phyloP scores from a whole-genome alignment of 2,888 invertebrate species.

The Patella pellucida region DNA sequence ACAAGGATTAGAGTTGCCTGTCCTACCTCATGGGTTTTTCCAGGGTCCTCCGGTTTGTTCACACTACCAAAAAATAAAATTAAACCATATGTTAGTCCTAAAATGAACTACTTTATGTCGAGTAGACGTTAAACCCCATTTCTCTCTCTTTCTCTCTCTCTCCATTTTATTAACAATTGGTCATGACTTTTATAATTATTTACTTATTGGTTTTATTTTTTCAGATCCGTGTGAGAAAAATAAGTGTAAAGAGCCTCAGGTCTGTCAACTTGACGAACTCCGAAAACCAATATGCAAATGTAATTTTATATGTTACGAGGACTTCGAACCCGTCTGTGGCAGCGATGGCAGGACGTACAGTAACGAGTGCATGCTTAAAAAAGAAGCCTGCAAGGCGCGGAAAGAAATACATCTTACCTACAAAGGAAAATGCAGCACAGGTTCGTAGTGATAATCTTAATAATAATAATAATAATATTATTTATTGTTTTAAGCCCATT shows the following conservation, averaged over 20 bases:
- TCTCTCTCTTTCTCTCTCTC: not conserved
- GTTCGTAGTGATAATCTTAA: constrained; percentile 25
- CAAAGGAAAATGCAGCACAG: constrained; percentile 86
- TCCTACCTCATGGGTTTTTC: not conserved
- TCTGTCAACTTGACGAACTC: constrained; percentile 85
- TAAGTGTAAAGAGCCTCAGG: constrained; percentile 83
- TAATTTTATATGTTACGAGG: constrained; percentile 76
- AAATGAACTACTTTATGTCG: too few species aligned
- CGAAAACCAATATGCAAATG: constrained; percentile 86
- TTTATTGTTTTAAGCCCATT: too few species aligned
- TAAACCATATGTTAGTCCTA: too few species aligned
- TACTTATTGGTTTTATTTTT: constrained; percentile 48
- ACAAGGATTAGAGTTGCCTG: not conserved
- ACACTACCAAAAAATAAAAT: too few species aligned
- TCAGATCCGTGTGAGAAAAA: constrained; percentile 88
- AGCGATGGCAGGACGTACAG: constrained; percentile 92
- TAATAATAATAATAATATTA: too few species aligned
- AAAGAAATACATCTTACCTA: constrained; percentile 82
- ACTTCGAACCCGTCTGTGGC: constrained; percentile 86
- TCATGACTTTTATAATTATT: not conserved
- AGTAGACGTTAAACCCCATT: not conserved
- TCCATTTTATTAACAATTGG: not conserved
- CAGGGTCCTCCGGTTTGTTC: not conserved
- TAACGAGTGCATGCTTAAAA: constrained; percentile 91
- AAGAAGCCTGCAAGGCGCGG: constrained; percentile 86